A percentile compares a stretch with the other conserved stretches of the same genome.
Evolutionary conservation across 1,140 invertebrate species (phyloP).

Genomic region (Hetaerina americana): DNA sequence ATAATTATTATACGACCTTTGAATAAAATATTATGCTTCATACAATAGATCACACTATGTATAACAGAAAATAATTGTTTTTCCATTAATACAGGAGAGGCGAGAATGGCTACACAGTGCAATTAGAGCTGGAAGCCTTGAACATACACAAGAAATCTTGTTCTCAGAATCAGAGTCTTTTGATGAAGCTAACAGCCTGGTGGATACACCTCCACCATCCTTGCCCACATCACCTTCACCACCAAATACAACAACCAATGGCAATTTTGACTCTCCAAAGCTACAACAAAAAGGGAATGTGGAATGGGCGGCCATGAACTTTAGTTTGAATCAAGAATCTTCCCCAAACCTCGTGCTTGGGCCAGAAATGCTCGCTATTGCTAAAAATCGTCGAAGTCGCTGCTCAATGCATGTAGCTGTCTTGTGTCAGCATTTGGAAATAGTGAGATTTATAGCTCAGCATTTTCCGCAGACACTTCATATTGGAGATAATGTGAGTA

Average conservation of each 20-base stretch:
- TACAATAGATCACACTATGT: too few relatives aligned
- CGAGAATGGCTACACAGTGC: conserved; percentile 62
- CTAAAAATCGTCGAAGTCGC: conserved; percentile 52
- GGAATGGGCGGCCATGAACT: conserved; percentile 14
- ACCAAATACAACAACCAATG: neutral
- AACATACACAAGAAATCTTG: conserved; percentile 43
- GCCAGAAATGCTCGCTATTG: conserved; percentile 50
- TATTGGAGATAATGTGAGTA: conserved; percentile 74
- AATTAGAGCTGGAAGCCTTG: conserved; percentile 49
- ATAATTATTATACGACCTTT: too few relatives aligned
- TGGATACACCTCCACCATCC: conserved; percentile 22
- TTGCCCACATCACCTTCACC: neutral
- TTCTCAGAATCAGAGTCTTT: neutral
- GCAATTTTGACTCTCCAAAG: neutral
- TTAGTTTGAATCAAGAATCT: conserved; percentile 15
- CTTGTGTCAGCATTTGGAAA: conserved; percentile 59
- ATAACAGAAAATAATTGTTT: too few relatives aligned
- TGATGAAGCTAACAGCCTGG: conserved; percentile 27
- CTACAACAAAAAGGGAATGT: too few relatives aligned
- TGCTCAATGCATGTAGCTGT: conserved; percentile 71
- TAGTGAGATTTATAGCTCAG: conserved; percentile 57
- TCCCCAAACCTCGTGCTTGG: conserved; percentile 21
- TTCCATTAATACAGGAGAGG: conserved; percentile 18
- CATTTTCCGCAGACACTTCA: conserved; percentile 55
- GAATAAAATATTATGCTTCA: too few relatives aligned